Evolutionary conservation across 2,113 vertebrate species (phyloP), one percentile per base, ranked within the genome.

Genomic region (Paralichthys olivaceus): DNA sequence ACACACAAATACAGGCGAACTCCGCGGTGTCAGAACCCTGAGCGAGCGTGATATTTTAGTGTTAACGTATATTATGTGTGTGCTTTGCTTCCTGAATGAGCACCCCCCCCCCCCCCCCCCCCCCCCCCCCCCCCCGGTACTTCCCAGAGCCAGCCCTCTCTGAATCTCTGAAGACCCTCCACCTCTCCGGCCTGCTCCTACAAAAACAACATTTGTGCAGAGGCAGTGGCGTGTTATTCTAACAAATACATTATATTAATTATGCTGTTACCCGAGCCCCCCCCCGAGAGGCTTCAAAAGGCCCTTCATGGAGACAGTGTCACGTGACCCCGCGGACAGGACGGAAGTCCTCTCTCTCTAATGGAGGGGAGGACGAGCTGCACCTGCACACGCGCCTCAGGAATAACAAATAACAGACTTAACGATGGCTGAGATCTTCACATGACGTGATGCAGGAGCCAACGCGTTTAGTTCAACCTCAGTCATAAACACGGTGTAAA

Each of bases 201-300:
- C 53, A 88, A 92, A 84, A 93, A 92, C 90, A 94, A 90, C 82
- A 93, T 94, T 87, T 85, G 76, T 85, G 62, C 90, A 85, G 87
- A 89, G 80, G 75, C 80, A 77, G 55, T 72, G 89, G 79, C 82
- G 67, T 94, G 92, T 94, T 93, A 90, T 92, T 92, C 77, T 88
- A 93, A 90, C 83, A 90, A 93, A 91, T 90, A 91, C 64, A 91
- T 89, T 84, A 83, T 81, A 90, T 90, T 92, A 89, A 93, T 89
- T 93, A 87, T 78, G 84, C 63, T 25, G 91, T 89, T 77, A 92
- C 73, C 68, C 43, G 84, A 93, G 77, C 75, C 86, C 66, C 88
- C 89, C 87, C 83, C 9, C 11, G 81, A 88, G 87, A 89, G 60
- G 69, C 62, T 90, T 90, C 79, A 88, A 87, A 90, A 80, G 82